Base-by-base conservation (phyloP, 92 coral and sea anemone species). In the Epizoanthus illoricatus region DNA sequence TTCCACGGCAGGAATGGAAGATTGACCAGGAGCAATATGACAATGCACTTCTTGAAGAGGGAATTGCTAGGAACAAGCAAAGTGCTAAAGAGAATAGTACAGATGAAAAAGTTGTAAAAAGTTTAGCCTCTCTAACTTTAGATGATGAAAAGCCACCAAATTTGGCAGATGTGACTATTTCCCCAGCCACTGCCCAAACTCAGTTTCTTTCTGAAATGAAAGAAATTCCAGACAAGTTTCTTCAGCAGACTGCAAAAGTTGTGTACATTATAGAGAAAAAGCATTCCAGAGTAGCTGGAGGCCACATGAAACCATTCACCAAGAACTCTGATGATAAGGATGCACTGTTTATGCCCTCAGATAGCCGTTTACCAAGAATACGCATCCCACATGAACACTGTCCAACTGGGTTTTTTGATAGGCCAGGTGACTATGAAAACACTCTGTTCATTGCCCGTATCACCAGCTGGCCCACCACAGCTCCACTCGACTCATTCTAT, bases 261-360 rank as follows among this genome's bases (percentile, higher is more conserved):
- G 97, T 97, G 23, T 83, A 85, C 81, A 97, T 97, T 60, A 69
- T 93, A 8, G 98, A 97, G 75, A 97, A 91, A 83, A 97, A 93
- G 57, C 99, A 97, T 84, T 78, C 99, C 0, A 92, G 99, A 57
- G 98, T 95, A 7, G 97, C 94, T 3, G 83, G 94, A 18, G 99
- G 99, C 17, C 90, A 88, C 71, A 68, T 97, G 59, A 90, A 91
- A 59, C 99, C 97, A 7, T 91, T 97, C 80, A 83, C 85, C 71
- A 88, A 79, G 83, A 85, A 89, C 71, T 54, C 83, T 11, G 92
- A 83, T 10, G 88, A 58, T 49, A 86, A 91, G 2, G 94, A 93
- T 89, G 98, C 92, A 15, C 75, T 92, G 69, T 97, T 97, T 73
- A 86, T 92, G 4, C 99, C 99, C 16, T 71, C 89, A 55, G 99